phyloP scores from a whole-genome alignment of 2,888 invertebrate genomes.

The Drosophila aldrichi region DNA sequence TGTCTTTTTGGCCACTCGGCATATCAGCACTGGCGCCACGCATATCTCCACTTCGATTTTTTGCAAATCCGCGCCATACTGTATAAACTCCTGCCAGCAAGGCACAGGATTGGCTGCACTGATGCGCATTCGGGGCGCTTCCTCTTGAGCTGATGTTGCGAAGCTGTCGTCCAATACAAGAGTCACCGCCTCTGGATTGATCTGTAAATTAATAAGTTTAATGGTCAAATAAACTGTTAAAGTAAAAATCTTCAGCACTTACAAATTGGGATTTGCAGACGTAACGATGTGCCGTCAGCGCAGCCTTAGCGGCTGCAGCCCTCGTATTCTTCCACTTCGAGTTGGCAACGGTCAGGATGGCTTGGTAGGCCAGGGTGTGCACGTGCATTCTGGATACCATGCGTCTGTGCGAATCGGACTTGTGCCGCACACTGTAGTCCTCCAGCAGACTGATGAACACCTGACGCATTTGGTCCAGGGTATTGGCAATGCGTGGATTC shows the following conservation, averaged over 20 bases:
- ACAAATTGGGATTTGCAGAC: slow-evolving; percentile 89
- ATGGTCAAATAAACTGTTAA: not conserved
- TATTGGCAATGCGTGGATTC: slow-evolving; percentile 91
- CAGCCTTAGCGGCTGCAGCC: slow-evolving; percentile 93
- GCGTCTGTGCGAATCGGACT: slow-evolving; percentile 83
- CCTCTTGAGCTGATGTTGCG: slow-evolving; percentile 88
- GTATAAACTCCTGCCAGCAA: slow-evolving; percentile 91
- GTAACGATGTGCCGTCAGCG: slow-evolving; percentile 92
- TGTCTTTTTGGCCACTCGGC: slow-evolving; percentile 92
- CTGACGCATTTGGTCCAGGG: slow-evolving; percentile 92
- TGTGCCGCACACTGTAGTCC: slow-evolving; percentile 63
- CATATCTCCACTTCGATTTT: slow-evolving; percentile 88
- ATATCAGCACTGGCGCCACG: slow-evolving; percentile 93
- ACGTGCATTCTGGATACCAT: slow-evolving; percentile 91
- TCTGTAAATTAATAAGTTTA: slow-evolving; percentile 52
- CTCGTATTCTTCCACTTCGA: slow-evolving; percentile 91
- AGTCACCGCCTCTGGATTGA: slow-evolving; percentile 85
- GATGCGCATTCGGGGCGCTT: slow-evolving; percentile 87
- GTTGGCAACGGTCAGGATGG: slow-evolving; percentile 89
- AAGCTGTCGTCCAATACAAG: slow-evolving; percentile 94
- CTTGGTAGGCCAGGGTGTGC: slow-evolving; percentile 95
- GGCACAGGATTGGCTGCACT: slow-evolving; percentile 91
- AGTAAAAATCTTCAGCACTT: slow-evolving; percentile 15
- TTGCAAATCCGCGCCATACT: slow-evolving; percentile 54
- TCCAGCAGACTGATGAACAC: slow-evolving; percentile 86